Evolutionary conservation across 2,888 invertebrate species (phyloP).

Genomic region (Pyralis farinalis): DNA sequence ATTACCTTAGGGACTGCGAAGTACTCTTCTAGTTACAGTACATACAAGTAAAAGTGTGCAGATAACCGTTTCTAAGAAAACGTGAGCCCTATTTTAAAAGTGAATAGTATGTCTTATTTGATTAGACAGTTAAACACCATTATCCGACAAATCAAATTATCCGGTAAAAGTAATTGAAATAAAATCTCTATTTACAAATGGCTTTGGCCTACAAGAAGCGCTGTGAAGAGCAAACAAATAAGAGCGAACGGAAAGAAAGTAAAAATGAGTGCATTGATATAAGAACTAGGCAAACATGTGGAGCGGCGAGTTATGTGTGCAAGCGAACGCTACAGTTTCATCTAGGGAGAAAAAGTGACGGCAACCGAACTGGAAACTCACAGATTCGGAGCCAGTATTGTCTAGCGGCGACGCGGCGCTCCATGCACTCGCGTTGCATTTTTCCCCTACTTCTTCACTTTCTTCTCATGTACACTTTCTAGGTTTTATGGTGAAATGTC

Average conservation of each 20-base stretch:
- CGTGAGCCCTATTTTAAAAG: too few relatives aligned
- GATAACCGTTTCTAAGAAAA: too few relatives aligned
- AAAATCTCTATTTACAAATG: too few relatives aligned
- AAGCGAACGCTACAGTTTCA: constrained; percentile 56
- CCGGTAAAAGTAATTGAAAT: too few relatives aligned
- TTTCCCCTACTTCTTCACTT: constrained; percentile 76
- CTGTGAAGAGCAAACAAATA: constrained; percentile 50
- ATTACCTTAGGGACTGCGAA: too few relatives aligned
- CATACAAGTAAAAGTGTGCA: too few relatives aligned
- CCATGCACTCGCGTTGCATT: constrained; percentile 59
- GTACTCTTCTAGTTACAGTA: too few relatives aligned
- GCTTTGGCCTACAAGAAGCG: constrained; percentile 21
- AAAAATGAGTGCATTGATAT: constrained; percentile 75
- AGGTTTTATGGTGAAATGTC: constrained; percentile 76
- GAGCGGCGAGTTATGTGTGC: constrained; percentile 55
- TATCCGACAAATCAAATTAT: too few relatives aligned
- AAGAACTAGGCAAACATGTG: constrained; percentile 70
- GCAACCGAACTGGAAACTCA: constrained; percentile 57
- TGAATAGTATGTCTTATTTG: too few relatives aligned
- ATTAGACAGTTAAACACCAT: too few relatives aligned
- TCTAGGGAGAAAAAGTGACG: constrained; percentile 68
- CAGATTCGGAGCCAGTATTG: constrained; percentile 54
- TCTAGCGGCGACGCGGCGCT: constrained; percentile 38
- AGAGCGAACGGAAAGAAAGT: constrained; percentile 80
- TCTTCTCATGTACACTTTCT: constrained; percentile 78